phyloP scores from a whole-genome alignment of 1,140 invertebrate genomes.

The Calephelis nemesis region DNA sequence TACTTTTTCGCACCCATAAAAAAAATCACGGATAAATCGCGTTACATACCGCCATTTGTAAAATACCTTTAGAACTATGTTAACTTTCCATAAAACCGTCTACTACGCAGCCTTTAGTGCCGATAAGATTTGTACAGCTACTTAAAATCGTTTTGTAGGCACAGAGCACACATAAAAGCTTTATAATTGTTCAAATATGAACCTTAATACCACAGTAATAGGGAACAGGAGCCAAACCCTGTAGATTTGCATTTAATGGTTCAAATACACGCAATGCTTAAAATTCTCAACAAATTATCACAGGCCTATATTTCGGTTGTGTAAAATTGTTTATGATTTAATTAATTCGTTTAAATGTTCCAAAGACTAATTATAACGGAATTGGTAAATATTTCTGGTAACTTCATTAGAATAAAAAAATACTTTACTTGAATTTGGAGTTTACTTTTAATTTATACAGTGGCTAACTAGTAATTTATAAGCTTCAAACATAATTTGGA shows the following conservation, averaged over 20 bases:
- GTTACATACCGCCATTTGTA: slow-evolving; percentile 6
- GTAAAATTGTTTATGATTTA: slow-evolving; percentile 23
- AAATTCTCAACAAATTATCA: slow-evolving; percentile 25
- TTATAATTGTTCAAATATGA: slow-evolving; percentile 1
- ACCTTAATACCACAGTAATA: neutral
- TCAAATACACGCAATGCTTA: slow-evolving; percentile 19
- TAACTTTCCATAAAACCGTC: slow-evolving; percentile 22
- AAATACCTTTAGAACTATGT: slow-evolving; percentile 22
- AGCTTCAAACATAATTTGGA: too few relatives aligned
- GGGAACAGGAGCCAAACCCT: neutral
- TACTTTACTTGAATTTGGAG: too few relatives aligned
- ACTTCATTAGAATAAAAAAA: neutral
- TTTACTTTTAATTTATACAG: too few relatives aligned
- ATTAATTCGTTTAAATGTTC: slow-evolving; percentile 17
- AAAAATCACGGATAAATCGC: slow-evolving; percentile 7
- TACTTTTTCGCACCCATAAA: too few relatives aligned
- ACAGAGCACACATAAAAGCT: slow-evolving; percentile 3
- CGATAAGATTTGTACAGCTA: slow-evolving; percentile 26
- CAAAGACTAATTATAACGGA: neutral
- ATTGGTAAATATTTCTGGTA: neutral
- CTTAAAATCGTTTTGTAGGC: slow-evolving; percentile 21
- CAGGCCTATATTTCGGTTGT: slow-evolving; percentile 13
- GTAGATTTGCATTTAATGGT: slow-evolving; percentile 9
- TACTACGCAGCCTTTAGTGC: slow-evolving; percentile 19
- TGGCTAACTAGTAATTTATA: too few relatives aligned